Evolutionary conservation across 1,140 invertebrate genomes (phyloP), one percentile per base, ranked within the genome.

Genomic region (Drosophila tristis): DNA sequence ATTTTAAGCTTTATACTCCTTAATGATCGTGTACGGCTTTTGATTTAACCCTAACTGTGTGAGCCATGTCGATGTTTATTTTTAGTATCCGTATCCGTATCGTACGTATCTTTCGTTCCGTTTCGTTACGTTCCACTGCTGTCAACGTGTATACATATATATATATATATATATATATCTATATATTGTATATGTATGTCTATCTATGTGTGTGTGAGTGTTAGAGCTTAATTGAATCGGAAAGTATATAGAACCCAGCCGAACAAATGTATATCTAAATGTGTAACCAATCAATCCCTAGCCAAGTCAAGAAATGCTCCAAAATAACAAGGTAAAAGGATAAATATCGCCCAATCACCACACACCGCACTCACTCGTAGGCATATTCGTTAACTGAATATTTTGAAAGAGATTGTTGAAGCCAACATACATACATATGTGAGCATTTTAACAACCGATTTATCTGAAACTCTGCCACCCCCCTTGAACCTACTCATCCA

Each of bases 381-480:
- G 73, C 66, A 73, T 84, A 74, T 78, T 74, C 63, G 62, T 78
- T 82, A 90, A 85, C 76, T 87, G 85, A 87, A 90, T 78, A 90
- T 90, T 66, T 78, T 84, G 61, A 60, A 82, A 90, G 66, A 85
- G 68, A 78, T 71, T 58, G 70, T 65, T 58, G 47, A 68, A 51
- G 31, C 39, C 20, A 20, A 59, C 15, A 58, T 23, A 76, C 57
- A 49, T 68, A 65, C 25, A 70, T 25, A 71, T 20, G 20, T 20
- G 20, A 20, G 20, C 50, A 55, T 59, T 26, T 73, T 48, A 51
- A 47, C 58, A 39, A 77, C 53, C 58, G 78, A 65, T 73, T 76
- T 64, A 63, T 65, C 51, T 66, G 23, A 73, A 75, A 77, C 57
- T 68, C 29, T 63, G 45, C 45, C 57, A 68, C 50, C 16, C 6